A percentile compares a stretch with the other conserved stretches of the same genome.
phyloP scores from a whole-genome alignment of 2,797 vertebrate species.

The Danio jaintianensis region DNA sequence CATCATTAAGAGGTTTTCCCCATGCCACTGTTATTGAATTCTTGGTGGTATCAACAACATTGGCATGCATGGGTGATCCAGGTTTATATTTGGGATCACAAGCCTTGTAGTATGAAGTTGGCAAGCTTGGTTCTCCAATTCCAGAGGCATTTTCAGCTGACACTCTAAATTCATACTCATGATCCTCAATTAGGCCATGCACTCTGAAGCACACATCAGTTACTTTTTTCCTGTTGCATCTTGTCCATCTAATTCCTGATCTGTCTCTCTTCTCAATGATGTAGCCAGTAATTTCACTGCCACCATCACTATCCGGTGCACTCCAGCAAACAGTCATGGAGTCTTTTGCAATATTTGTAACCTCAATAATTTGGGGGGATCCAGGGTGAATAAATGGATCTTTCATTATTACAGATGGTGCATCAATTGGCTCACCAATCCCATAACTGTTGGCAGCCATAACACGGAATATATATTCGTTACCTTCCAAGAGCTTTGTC shows the following conservation, averaged over 20 bases:
- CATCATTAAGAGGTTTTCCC: slow-evolving; percentile 95
- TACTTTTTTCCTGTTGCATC: slow-evolving; percentile 94
- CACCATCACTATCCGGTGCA: slow-evolving; percentile 90
- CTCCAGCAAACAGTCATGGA: slow-evolving; percentile 95
- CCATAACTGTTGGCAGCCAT: slow-evolving; percentile 95
- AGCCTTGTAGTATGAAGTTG: slow-evolving; percentile 91
- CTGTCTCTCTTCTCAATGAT: slow-evolving; percentile 95
- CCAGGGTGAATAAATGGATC: slow-evolving; percentile 92
- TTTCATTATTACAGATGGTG: slow-evolving; percentile 88
- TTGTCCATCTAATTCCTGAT: slow-evolving; percentile 93
- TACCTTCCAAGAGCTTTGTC: slow-evolving; percentile 94
- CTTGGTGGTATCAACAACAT: slow-evolving; percentile 90
- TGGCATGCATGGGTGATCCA: slow-evolving; percentile 89
- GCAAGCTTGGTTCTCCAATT: slow-evolving; percentile 88
- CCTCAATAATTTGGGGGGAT: slow-evolving; percentile 89
- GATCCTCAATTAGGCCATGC: slow-evolving; percentile 87
- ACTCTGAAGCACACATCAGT: slow-evolving; percentile 94
- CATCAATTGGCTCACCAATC: slow-evolving; percentile 87
- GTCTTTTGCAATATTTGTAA: slow-evolving; percentile 92
- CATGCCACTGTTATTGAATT: slow-evolving; percentile 88
- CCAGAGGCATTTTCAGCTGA: slow-evolving; percentile 96
- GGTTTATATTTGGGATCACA: slow-evolving; percentile 95
- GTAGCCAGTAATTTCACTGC: slow-evolving; percentile 92
- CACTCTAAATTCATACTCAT: slow-evolving; percentile 97
- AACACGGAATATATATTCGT: slow-evolving; percentile 96